These are phyloP conservation scores for Pogonomyrmex barbatus DNA, from an alignment of 1,140 invertebrate genomes.

Conservation along the genomic window DNA sequence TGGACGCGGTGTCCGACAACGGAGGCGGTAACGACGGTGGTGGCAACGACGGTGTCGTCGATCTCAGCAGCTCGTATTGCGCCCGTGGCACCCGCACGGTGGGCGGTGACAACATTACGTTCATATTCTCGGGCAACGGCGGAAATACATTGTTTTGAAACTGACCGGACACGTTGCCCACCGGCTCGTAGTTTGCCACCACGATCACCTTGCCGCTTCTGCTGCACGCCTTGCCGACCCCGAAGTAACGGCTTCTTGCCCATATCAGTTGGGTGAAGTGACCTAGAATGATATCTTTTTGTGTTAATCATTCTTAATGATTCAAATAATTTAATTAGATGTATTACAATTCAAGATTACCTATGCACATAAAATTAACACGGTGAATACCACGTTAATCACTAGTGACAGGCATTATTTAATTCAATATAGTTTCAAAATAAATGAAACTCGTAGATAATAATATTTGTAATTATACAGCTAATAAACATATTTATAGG, in stretches of 20 bases:
- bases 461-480: no score
- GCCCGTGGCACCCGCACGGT: slow-evolving; percentile 71
- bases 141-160: slow-evolving; percentile 92
- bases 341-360: not conserved
- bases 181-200: slow-evolving; percentile 93
- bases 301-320: not conserved
- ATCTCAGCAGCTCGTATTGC: slow-evolving; percentile 63
- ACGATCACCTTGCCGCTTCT: slow-evolving; percentile 92
- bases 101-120: slow-evolving; percentile 78
- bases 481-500: no score
- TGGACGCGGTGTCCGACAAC: slow-evolving; percentile 77
- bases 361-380: not conserved
- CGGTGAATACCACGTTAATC: no score
- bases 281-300: slow-evolving; percentile 85
- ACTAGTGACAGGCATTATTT: no score
- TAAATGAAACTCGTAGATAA: no score
- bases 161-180: slow-evolving; percentile 92
- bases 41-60: slow-evolving; percentile 20
- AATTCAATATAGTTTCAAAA: no score
- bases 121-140: slow-evolving; percentile 88
- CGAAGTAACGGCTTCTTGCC: slow-evolving; percentile 92
- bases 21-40: slow-evolving; percentile 39
- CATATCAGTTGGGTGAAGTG: slow-evolving; percentile 97
- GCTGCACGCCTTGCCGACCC: slow-evolving; percentile 93
- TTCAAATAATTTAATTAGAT: not conserved